phyloP scores from a whole-genome alignment of 2,113 vertebrate genomes.

The Buteo buteo region DNA sequence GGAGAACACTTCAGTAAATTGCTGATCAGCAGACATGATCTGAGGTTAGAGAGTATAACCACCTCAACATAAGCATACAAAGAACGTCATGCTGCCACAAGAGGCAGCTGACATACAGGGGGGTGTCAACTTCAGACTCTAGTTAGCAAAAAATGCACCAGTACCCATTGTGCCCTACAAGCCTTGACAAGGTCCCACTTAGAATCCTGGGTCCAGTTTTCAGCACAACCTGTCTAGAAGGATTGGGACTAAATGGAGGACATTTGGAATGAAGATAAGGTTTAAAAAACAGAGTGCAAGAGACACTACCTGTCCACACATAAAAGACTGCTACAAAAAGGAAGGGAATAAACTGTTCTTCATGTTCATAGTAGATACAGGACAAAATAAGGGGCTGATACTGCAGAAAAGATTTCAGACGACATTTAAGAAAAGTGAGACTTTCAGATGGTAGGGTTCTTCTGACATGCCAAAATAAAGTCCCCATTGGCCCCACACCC shows the following conservation, averaged over 20 bases:
- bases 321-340: background rate
- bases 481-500: fast-evolving
- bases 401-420: background rate
- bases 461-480: background rate
- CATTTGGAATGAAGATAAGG: background rate
- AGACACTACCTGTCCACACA: background rate
- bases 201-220: background rate
- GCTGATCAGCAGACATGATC: fast-evolving
- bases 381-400: background rate
- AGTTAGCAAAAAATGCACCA: background rate
- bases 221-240: background rate
- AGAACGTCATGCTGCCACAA: background rate
- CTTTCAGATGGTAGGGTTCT: background rate
- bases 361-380: background rate
- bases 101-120: background rate
- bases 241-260: background rate
- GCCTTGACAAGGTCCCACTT: background rate
- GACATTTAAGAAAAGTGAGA: background rate
- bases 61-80: fast-evolving
- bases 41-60: background rate
- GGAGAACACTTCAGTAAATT: background rate
- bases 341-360: background rate
- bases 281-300: background rate
- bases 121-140: background rate
- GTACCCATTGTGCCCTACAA: background rate